Evolutionary conservation across 1,140 invertebrate species (phyloP), one percentile per base, ranked within the genome.

Genomic region (Chrysopa pallens): DNA sequence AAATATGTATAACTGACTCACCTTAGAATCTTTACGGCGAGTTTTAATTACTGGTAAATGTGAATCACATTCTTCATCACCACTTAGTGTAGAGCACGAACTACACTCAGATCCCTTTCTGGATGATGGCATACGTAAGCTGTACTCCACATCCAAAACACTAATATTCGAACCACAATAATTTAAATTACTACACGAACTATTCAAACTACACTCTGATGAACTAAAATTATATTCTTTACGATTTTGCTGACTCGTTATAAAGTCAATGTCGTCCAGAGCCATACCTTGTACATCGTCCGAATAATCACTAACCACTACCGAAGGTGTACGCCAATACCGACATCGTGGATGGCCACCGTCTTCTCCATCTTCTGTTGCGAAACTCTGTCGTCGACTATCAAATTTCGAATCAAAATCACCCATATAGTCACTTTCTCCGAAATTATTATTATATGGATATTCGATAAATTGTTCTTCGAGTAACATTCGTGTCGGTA

Each of bases 251-350:
- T 66, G 66, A 48, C 64, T 63, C 8, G 69, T 59, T 49, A 76
- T 66, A 59, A 74, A 73, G 51, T 75, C 70, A 49, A 76, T 70
- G 53, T 78, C 76, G 49, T 78, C 75, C 36, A 73, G 60, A 6
- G 73, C 74, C 4, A 77, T 68, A 6, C 29, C 72, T 6, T 68
- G 67, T 13, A 74, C 64, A 47, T 81, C 80, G 53, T 85, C 81
- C 0, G 80, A 84, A 52, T 84, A 84, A 57, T 87, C 84, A 49
- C 80, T 84, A 1, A 87, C 78, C 4, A 87, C 81, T 12, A 87
- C 82, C 13, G 80, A 84, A 0, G 84, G 82, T 0, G 82, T 84
- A 28, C 82, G 58, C 53, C 80, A 78, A 50, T 72, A 79, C 1
- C 79, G 64, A 43, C 56, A 60, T 6, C 52, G 46, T 12, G 51